Conservation (phyloP, 2,113 vertebrate species). For the Mugil cephalus region DNA sequence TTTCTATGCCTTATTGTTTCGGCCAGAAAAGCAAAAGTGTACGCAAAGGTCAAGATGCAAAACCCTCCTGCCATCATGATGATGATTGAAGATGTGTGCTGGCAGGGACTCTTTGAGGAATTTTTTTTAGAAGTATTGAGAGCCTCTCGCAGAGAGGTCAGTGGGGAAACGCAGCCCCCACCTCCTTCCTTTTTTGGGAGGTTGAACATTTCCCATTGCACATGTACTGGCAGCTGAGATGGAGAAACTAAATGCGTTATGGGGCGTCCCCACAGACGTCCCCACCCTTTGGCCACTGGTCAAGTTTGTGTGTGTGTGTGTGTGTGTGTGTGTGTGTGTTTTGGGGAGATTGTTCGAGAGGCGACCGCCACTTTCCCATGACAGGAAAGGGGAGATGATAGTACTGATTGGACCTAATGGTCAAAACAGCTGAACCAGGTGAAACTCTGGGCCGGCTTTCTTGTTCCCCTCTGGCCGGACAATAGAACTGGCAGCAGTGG, state of each 20-base stretch:
- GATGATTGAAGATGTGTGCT: slow-evolving; percentile 35
- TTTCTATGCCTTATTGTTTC: slow-evolving; percentile 12
- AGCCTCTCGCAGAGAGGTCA: slow-evolving; percentile 42
- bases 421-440: slow-evolving; percentile 79
- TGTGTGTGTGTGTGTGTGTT: not conserved
- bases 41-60: slow-evolving; percentile 20
- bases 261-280: slow-evolving; percentile 20
- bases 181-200: slow-evolving; percentile 66
- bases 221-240: slow-evolving; percentile 56
- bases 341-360: slow-evolving; percentile 48
- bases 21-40: not conserved
- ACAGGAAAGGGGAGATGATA: slow-evolving; percentile 72
- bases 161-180: slow-evolving; percentile 60
- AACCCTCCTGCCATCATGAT: not conserved
- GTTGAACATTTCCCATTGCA: slow-evolving; percentile 76
- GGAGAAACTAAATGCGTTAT: slow-evolving; percentile 28
- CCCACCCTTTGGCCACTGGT: slow-evolving; percentile 65
- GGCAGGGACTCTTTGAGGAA: slow-evolving; percentile 51
- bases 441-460: slow-evolving; percentile 42
- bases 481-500: slow-evolving; percentile 46
- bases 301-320: slow-evolving; percentile 27
- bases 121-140: slow-evolving; percentile 9
- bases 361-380: slow-evolving; percentile 66
- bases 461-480: slow-evolving; percentile 48
- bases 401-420: slow-evolving; percentile 75